Evolutionary conservation across 2,113 vertebrate genomes (phyloP), one percentile per base, ranked within the genome.

Genomic region (Anhinga rufa): DNA sequence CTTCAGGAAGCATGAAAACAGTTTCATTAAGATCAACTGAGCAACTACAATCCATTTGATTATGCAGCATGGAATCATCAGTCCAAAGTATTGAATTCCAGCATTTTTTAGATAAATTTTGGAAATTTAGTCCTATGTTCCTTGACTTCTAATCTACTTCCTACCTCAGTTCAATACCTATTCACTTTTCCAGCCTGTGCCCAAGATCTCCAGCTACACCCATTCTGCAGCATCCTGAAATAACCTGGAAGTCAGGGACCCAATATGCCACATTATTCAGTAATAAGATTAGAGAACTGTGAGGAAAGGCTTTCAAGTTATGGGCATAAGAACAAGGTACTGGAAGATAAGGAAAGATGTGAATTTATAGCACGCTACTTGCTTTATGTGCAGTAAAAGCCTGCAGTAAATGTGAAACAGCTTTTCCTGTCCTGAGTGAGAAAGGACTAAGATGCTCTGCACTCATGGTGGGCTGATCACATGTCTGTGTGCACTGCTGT

Each of bases 391-490:
- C 25, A 3, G 1, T 34, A 66, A 86, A 86, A 88, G 3, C 31
- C 55, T 51, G 8, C 9, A 55, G 32, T 38, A 81, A 88, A 83
- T 4, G 2, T 21, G 26, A 58, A 83, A n/a, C 11, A 86, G 20
- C 7, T 91, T 74, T 78, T 83, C 7, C 52, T 75, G 0, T 9
- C 66, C 25, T 40, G 34, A 38, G 7, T 28, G 16, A 49, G n/a
- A 81, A 61, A 46, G 4, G 9, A 70, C 9, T 14, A 58, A 86
- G 26, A 12, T 31, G 6, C 5, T 55, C 51, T 69, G 31, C 1
- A 1, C 1, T 74, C 11, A 10, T 0, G 0, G 13, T 54, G 55
- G 14, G 16, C 26, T 42, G 14, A 70, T 58, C 20, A 25, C 12
- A 15, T 6, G 20, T 6, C 31, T 2, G 0, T 38, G 7, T 65